These are phyloP conservation scores for Perizoma affinitatum DNA, from an alignment of 2,888 invertebrate genomes.

Conservation along the genomic window DNA sequence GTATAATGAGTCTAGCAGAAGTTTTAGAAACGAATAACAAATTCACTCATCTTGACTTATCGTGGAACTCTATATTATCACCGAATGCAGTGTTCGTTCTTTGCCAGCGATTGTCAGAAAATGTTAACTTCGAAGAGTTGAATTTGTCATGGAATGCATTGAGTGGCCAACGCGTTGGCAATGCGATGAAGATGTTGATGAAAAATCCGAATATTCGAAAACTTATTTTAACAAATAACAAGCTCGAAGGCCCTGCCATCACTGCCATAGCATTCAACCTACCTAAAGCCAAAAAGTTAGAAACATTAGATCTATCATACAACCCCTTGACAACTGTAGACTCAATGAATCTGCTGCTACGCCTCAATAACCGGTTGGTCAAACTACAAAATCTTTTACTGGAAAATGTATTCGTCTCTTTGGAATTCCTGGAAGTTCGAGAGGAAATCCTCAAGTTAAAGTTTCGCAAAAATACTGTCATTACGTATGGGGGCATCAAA, in stretches of 20 bases:
- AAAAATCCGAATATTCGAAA: conserved; percentile 45
- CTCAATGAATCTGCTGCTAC: conserved; percentile 49
- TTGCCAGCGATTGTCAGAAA: conserved; percentile 52
- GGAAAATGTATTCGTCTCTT: conserved; percentile 56
- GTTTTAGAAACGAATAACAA: conserved; percentile 58
- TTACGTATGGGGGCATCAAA: conserved; percentile 54
- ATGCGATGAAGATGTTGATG: conserved; percentile 47
- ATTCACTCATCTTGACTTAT: conserved; percentile 58
- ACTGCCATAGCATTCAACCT: conserved; percentile 41
- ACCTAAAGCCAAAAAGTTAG: conserved; percentile 49
- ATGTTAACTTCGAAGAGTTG: conserved; percentile 48
- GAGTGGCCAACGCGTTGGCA: conserved; percentile 46
- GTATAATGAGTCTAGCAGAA: conserved; percentile 47
- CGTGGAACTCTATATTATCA: conserved; percentile 59
- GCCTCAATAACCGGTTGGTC: conserved; percentile 44
- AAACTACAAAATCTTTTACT: conserved; percentile 54
- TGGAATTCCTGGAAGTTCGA: conserved; percentile 46
- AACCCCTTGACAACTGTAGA: conserved; percentile 59
- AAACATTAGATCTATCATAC: conserved; percentile 55
- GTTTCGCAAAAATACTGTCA: conserved; percentile 44
- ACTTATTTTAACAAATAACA: conserved; percentile 61
- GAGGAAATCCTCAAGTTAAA: conserved; percentile 42
- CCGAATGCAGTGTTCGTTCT: conserved; percentile 42
- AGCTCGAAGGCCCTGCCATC: conserved; percentile 50
- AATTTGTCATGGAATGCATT: conserved; percentile 64